Evolutionary conservation across 2,113 vertebrate species (phyloP), one percentile per base, ranked within the genome.

Genomic region (Centropus bengalensis): DNA sequence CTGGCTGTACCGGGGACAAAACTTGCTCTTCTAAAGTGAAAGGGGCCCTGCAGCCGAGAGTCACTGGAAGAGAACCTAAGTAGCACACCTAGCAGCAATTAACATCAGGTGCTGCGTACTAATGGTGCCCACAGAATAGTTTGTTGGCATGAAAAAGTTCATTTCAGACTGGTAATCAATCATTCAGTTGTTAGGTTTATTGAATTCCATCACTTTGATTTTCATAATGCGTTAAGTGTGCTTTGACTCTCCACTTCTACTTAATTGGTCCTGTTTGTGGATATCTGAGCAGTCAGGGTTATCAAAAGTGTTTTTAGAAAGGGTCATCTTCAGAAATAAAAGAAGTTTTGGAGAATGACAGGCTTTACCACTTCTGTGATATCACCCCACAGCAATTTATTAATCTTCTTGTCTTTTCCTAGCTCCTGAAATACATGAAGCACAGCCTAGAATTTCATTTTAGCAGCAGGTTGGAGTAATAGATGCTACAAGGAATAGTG

Each of bases 381-480:
- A 45, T 40, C 76, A 45, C 36, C 93, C 79, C 66, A 54, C 38
- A 85, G 80, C 49, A 81, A 78, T 76, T 81, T 86, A 88, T 93
- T 73, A 49, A 91, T 93, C 79, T 81, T 38, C 36, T 66, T 93
- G 79, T 76, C 91, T 88, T 18, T 74, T 64, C 64, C 47, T 78
- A 79, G 73, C 80, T 95, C 86, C 93, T 82, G 82, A 64, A 90
- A 82, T 32, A 64, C 91, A 84, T 28, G 82, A 97, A 79, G 88
- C 93, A 95, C 82, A 97, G 60, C 88, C 73, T 38, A 44, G 69
- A 90, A 97, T 58, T 84, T 82, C 91, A n/a, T 97, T 96, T 93
- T 95, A 96, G 90, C 95, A 97, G 94, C 95, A 95, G 93, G 93
- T 40, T 95, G 93, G 82, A 93, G 68, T 83, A 96, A 96, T 96